These are phyloP conservation scores for Andrena marginata DNA, from an alignment of 2,888 invertebrate genomes.

Conservation along the genomic window DNA sequence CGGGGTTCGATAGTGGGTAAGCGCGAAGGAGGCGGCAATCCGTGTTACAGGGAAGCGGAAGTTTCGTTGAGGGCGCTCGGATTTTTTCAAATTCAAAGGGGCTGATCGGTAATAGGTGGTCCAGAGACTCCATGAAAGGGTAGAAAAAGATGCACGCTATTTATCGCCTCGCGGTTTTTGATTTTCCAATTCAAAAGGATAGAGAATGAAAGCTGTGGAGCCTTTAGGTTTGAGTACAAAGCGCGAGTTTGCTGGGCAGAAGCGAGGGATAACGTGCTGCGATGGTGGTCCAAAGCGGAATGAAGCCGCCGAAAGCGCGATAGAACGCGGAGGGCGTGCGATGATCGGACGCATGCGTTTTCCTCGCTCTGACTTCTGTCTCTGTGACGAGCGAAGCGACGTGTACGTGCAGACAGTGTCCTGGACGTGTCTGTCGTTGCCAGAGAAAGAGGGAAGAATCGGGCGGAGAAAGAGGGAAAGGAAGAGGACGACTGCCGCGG, in stretches of 20 bases:
- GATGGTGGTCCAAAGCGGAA: not conserved
- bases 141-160: too few relatives aligned
- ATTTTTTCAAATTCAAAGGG: too few relatives aligned
- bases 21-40: not conserved
- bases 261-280: not conserved
- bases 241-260: not conserved
- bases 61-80: too few relatives aligned
- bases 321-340: conserved; percentile 30
- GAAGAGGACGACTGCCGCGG: conserved; percentile 46
- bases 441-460: conserved; percentile 32
- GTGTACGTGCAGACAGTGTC: conserved; percentile 31
- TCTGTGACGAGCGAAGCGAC: conserved; percentile 43
- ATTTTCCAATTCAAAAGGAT: too few relatives aligned
- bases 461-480: conserved; percentile 13
- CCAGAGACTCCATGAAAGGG: too few relatives aligned
- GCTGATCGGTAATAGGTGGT: too few relatives aligned
- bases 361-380: conserved; percentile 29
- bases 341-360: conserved; percentile 62
- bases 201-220: too few relatives aligned
- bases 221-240: too few relatives aligned
- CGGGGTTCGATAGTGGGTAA: not conserved
- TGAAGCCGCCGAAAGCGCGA: conserved; percentile 1
- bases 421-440: conserved; percentile 9
- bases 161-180: too few relatives aligned
- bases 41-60: too few relatives aligned